phyloP scores from a whole-genome alignment of 2,888 invertebrate genomes.

The Eristalis intricaria region DNA sequence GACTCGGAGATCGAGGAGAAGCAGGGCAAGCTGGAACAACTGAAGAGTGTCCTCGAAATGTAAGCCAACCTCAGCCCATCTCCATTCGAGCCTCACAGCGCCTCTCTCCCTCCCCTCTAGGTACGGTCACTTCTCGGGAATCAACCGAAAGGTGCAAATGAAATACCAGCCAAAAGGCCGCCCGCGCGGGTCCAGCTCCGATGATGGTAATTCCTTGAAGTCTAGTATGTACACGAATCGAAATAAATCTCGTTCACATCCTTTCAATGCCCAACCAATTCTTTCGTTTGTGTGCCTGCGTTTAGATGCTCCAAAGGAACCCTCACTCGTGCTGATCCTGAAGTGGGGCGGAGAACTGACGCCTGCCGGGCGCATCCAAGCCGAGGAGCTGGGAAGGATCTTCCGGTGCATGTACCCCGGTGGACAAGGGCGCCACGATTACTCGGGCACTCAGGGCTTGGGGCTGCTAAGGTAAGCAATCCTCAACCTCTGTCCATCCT shows the following conservation, averaged over 20 bases:
- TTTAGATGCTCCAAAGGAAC: constrained; percentile 91
- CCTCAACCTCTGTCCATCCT: constrained; percentile 5
- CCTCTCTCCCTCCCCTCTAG: constrained; percentile 81
- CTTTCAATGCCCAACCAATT: not conserved
- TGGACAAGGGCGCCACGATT: constrained; percentile 96
- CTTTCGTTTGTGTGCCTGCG: not conserved
- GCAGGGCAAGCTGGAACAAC: constrained; percentile 97
- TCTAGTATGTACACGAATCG: constrained; percentile 74
- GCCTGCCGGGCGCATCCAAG: constrained; percentile 98
- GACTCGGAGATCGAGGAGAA: constrained; percentile 98
- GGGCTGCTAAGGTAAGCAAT: constrained; percentile 88
- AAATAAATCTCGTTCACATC: not conserved
- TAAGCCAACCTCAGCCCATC: constrained; percentile 81
- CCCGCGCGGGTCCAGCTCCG: constrained; percentile 94
- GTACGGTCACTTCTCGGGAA: constrained; percentile 99
- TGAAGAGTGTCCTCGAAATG: constrained; percentile 99
- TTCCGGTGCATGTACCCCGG: constrained; percentile 99
- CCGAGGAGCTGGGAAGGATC: constrained; percentile 97
- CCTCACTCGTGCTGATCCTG: constrained; percentile 96
- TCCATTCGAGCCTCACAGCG: not conserved
- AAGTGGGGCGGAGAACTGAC: constrained; percentile 99
- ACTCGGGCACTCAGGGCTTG: constrained; percentile 96
- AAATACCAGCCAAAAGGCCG: constrained; percentile 98
- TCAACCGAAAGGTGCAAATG: constrained; percentile 99
- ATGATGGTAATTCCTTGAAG: constrained; percentile 88